Percentiles rank a stretch among this genome's conserved stretches.
Evolutionary conservation across 1,140 invertebrate genomes (phyloP).

Genomic region (Drosophila bocki): DNA sequence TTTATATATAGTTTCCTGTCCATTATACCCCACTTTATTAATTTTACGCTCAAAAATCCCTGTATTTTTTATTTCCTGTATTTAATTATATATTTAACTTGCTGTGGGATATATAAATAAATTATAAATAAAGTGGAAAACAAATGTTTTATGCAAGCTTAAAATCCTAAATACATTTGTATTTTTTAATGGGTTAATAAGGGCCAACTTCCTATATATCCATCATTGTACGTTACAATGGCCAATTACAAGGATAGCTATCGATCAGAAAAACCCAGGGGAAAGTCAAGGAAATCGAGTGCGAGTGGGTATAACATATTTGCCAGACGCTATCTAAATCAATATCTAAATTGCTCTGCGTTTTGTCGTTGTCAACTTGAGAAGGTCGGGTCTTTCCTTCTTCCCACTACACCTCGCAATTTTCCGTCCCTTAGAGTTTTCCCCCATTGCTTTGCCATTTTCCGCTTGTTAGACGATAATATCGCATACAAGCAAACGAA

Average conservation of each 20-base stretch:
- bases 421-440: conserved; percentile 17
- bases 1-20: neutral
- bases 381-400: conserved; percentile 3
- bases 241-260: conserved; percentile 41
- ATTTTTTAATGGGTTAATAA: conserved; percentile 5
- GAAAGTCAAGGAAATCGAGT: neutral
- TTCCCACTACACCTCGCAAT: neutral
- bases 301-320: conserved; percentile 23
- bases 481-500: conserved; percentile 40
- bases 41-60: neutral
- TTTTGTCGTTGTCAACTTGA: conserved; percentile 45
- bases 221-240: conserved; percentile 27
- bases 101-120: neutral
- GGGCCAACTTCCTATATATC: neutral
- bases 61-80: conserved; percentile 22
- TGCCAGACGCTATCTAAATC: conserved; percentile 63
- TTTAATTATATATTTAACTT: conserved; percentile 19
- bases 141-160: conserved; percentile 5
- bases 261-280: neutral
- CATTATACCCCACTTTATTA: neutral
- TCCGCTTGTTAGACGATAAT: conserved; percentile 67
- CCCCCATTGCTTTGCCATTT: conserved; percentile 45
- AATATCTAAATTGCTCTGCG: conserved; percentile 66
- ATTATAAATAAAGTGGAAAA: conserved; percentile 3
- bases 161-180: neutral